A percentile compares a stretch with the other conserved stretches of the same genome.
Conservation (phyloP, 2,888 invertebrate species). For the Lochmaea crataegi region DNA sequence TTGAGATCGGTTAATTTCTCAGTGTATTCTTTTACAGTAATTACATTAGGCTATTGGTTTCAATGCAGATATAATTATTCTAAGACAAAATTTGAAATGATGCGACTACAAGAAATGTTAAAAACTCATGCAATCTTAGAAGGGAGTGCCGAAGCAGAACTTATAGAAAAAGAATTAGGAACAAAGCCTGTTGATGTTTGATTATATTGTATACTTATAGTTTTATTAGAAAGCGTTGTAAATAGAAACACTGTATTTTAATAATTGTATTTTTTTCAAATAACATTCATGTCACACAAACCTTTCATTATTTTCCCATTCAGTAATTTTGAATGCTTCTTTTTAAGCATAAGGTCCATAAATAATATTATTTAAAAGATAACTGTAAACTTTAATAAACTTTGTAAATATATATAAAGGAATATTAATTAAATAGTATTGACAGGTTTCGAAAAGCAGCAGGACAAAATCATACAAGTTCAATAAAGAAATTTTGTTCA, state of each 20-base stretch:
- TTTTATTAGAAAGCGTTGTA: background rate
- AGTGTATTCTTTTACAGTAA: slow-evolving; percentile 73
- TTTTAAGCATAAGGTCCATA: background rate
- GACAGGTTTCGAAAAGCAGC: background rate
- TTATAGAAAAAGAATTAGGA: slow-evolving; percentile 31
- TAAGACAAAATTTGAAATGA: slow-evolving; percentile 73
- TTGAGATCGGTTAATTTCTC: slow-evolving; percentile 74
- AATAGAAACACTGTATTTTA: background rate
- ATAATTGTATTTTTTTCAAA: background rate
- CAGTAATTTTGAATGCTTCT: no score
- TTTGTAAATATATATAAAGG: background rate
- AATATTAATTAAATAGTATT: background rate
- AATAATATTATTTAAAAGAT: background rate
- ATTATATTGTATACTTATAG: slow-evolving; percentile 14
- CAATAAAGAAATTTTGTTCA: background rate
- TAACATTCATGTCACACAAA: no score
- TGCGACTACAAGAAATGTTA: slow-evolving; percentile 72
- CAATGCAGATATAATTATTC: slow-evolving; percentile 79
- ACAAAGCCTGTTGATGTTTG: slow-evolving; percentile 36
- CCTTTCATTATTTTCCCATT: no score
- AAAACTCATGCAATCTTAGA: slow-evolving; percentile 72
- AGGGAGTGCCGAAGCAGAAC: slow-evolving; percentile 70
- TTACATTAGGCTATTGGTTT: slow-evolving; percentile 78
- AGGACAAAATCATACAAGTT: background rate
- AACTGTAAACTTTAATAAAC: background rate